These are phyloP conservation scores for Pammene aurita DNA, from an alignment of 2,888 invertebrate species.

Conservation along the genomic window DNA sequence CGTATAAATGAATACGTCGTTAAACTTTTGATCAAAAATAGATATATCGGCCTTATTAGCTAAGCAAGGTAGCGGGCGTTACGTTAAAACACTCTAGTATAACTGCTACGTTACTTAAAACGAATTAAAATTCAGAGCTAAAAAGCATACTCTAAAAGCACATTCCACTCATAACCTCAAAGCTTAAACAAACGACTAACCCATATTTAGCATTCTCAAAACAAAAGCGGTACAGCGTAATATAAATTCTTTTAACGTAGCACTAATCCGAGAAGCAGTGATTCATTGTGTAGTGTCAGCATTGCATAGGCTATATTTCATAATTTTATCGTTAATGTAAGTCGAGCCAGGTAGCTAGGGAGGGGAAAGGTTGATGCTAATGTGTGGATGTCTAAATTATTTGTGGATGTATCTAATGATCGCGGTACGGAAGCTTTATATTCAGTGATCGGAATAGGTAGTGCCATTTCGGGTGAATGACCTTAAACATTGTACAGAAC, in stretches of 20 bases:
- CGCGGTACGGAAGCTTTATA: no score
- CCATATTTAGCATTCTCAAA: slow-evolving; percentile 34
- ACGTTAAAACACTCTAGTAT: neutral
- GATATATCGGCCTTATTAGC: no score
- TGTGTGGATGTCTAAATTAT: slow-evolving; percentile 5
- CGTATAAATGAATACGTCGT: no score
- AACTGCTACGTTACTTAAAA: neutral
- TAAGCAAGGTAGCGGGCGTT: no score
- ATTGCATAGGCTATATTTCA: slow-evolving; percentile 63
- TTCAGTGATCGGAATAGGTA: no score
- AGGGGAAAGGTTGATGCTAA: slow-evolving; percentile 45
- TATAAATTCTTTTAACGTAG: slow-evolving; percentile 44
- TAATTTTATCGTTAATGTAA: slow-evolving; percentile 77
- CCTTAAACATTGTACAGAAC: no score
- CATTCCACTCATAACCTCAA: slow-evolving; percentile 16
- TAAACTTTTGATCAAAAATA: no score
- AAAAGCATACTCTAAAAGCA: neutral
- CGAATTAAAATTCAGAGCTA: neutral
- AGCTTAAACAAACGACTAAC: slow-evolving; percentile 18
- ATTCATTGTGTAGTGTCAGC: slow-evolving; percentile 43
- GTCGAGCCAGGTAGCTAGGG: slow-evolving; percentile 60
- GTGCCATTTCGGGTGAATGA: no score
- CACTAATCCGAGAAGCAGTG: slow-evolving; percentile 49
- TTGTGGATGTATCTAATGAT: neutral
- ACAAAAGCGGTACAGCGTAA: slow-evolving; percentile 21